phyloP scores from a whole-genome alignment of 2,888 invertebrate genomes.

The Mythimna albipuncta region DNA sequence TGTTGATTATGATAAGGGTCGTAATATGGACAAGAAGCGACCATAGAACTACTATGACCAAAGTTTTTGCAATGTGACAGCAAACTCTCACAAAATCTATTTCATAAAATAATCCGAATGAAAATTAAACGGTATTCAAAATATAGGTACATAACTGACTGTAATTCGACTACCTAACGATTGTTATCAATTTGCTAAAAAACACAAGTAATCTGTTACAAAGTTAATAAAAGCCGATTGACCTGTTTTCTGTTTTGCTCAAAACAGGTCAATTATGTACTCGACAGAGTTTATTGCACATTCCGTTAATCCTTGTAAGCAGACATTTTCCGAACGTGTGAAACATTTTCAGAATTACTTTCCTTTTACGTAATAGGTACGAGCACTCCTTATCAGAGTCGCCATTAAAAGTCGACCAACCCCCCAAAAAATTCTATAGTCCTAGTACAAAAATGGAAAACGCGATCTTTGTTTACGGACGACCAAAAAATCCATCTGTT shows the following conservation, averaged over 20 bases:
- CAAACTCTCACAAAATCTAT: not conserved
- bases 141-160: not conserved
- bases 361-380: not conserved
- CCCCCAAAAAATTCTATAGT: constrained; percentile 25
- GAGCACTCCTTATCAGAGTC: constrained; percentile 5
- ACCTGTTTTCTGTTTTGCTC: constrained; percentile 24
- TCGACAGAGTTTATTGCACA: constrained; percentile 32
- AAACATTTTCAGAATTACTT: constrained; percentile 13
- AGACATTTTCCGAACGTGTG: not conserved
- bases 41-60: no score
- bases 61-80: not conserved
- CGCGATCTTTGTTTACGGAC: constrained; percentile 47
- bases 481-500: constrained; percentile 62
- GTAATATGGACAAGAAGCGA: not conserved
- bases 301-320: constrained; percentile 13
- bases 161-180: constrained; percentile 16
- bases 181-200: constrained; percentile 24
- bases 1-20: constrained; percentile 16
- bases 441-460: constrained; percentile 47
- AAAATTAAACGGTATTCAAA: constrained; percentile 2
- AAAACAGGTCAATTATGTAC: constrained; percentile 27
- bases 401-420: constrained; percentile 22
- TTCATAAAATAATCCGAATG: not conserved
- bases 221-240: constrained; percentile 34
- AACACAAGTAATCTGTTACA: constrained; percentile 21